Conservation (phyloP, 2,113 vertebrate species). For the Seriola rivoliana region DNA sequence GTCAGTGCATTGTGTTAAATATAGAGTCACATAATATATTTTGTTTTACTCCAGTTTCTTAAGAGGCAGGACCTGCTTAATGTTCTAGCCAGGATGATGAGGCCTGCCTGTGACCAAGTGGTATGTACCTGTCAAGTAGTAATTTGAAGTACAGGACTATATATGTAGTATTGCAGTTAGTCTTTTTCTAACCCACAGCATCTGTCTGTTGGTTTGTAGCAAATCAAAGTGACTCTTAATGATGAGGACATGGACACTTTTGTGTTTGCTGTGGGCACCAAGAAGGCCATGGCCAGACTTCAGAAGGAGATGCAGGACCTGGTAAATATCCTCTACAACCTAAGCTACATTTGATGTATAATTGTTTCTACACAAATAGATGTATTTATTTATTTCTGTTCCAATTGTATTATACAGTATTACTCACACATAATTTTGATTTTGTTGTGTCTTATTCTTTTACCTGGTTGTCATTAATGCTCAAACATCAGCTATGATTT, state of each 20-base stretch:
- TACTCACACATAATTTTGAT: background rate
- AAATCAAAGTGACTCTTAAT: slow-evolving; percentile 98
- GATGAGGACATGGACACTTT: slow-evolving; percentile 99
- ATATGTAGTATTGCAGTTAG: background rate
- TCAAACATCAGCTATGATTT: background rate
- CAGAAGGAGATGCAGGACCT: slow-evolving; percentile 99
- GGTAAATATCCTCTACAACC: slow-evolving; percentile 71
- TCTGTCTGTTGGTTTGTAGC: slow-evolving; percentile 80
- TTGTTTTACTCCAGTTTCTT: slow-evolving; percentile 88
- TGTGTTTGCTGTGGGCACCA: slow-evolving; percentile 95
- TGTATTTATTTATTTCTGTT: background rate
- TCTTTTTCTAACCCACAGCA: background rate
- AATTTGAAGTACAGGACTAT: background rate
- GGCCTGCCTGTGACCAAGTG: slow-evolving; percentile 96
- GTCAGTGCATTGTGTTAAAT: background rate
- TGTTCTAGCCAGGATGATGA: slow-evolving; percentile 98
- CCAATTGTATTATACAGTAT: background rate
- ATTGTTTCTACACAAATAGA: background rate
- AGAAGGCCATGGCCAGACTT: slow-evolving; percentile 92
- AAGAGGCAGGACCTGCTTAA: slow-evolving; percentile 98
- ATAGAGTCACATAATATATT: background rate
- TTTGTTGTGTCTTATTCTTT: background rate
- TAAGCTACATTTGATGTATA: background rate
- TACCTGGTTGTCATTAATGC: background rate
- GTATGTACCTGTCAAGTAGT: slow-evolving; percentile 78